phyloP scores from a whole-genome alignment of 2,888 invertebrate species.

The Venusia cambrica region DNA sequence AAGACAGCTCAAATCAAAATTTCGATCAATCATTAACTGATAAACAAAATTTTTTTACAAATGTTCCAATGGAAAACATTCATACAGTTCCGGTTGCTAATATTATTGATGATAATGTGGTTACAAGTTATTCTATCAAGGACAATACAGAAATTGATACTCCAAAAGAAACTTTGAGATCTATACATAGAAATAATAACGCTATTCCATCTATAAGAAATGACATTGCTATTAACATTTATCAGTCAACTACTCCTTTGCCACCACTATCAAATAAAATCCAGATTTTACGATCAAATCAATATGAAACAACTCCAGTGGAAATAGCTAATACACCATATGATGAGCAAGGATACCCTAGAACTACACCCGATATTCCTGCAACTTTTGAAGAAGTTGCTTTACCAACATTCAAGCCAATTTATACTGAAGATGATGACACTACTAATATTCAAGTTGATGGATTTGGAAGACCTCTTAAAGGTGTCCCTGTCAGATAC shows the following conservation, averaged over 20 bases:
- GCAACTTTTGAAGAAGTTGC: constrained; percentile 13
- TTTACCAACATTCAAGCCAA: constrained; percentile 9
- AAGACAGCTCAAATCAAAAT: constrained; percentile 1
- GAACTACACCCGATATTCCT: constrained; percentile 1
- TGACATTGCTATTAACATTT: not conserved
- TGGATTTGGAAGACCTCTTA: constrained; percentile 14
- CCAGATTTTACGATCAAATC: not conserved
- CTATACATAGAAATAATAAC: not conserved
- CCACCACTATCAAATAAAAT: constrained; percentile 19
- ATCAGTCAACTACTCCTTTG: constrained; percentile 31
- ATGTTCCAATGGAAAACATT: constrained; percentile 11
- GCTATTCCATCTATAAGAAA: not conserved
- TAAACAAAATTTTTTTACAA: not conserved
- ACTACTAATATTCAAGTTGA: constrained; percentile 19
- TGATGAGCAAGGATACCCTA: constrained; percentile 2
- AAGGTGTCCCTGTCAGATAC: too few species aligned
- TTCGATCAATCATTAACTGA: not conserved
- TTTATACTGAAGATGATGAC: constrained; percentile 2
- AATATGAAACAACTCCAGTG: constrained; percentile 10
- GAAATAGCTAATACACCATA: not conserved
- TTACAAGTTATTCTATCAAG: constrained; percentile 3
- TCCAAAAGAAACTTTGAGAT: not conserved
- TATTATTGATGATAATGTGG: constrained; percentile 3
- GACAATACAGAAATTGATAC: not conserved
- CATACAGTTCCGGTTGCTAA: not conserved